These are phyloP conservation scores for Dryobates pubescens DNA, from an alignment of 2,797 vertebrate species.

Conservation along the genomic window DNA sequence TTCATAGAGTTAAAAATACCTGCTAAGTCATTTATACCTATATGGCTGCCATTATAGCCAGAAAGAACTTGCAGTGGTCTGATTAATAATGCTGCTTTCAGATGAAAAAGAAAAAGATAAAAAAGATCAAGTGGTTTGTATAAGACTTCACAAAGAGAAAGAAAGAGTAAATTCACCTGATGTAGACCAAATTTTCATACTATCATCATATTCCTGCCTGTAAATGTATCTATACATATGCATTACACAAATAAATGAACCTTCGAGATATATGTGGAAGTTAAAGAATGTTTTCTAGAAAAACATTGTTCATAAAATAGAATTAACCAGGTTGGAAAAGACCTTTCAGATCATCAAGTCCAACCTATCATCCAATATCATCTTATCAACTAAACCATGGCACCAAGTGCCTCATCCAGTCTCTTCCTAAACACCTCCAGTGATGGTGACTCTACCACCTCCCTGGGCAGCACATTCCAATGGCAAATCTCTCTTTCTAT, in stretches of 20 bases:
- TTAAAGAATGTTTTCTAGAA: not conserved
- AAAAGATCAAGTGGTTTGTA: not conserved
- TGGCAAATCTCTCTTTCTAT: too few relatives aligned
- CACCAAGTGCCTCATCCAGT: too few relatives aligned
- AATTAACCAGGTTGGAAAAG: too few relatives aligned
- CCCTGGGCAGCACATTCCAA: too few relatives aligned
- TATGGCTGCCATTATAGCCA: not conserved
- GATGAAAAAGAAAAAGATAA: not conserved
- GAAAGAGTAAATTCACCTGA: not conserved
- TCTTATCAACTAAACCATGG: too few relatives aligned
- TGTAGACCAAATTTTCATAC: not conserved
- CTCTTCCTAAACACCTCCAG: too few relatives aligned
- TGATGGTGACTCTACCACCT: too few relatives aligned
- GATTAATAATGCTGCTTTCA: conserved; percentile 35
- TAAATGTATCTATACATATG: not conserved
- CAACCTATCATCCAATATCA: too few relatives aligned
- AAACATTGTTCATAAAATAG: not conserved
- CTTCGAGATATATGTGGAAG: too few relatives aligned
- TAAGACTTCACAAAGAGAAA: not conserved
- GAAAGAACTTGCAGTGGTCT: conserved; percentile 1
- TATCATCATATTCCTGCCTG: not conserved
- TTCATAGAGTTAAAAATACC: conserved; percentile 46
- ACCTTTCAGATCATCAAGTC: too few relatives aligned
- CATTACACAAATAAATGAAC: not conserved
- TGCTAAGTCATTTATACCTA: conserved; percentile 29